Evolutionary conservation across 1,140 invertebrate genomes (phyloP).

Genomic region (Halyomorpha halys): DNA sequence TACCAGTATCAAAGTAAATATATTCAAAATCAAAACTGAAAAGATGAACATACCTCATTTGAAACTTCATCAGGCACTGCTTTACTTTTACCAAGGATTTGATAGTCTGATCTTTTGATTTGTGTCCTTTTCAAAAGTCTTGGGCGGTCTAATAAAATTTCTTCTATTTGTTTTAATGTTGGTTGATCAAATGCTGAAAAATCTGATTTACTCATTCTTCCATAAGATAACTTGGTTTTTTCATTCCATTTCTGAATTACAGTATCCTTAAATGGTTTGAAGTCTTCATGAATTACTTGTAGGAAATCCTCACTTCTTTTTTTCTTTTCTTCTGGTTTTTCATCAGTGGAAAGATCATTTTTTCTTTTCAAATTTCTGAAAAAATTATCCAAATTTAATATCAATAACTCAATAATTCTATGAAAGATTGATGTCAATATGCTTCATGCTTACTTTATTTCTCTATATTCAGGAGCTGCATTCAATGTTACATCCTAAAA

Average conservation of each 20-base stretch:
- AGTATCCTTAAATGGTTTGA: conserved; percentile 59
- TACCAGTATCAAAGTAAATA: too few species aligned
- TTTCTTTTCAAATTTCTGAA: conserved; percentile 28
- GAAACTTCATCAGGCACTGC: conserved; percentile 26
- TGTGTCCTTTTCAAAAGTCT: conserved; percentile 72
- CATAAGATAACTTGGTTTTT: conserved; percentile 61
- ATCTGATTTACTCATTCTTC: conserved; percentile 46
- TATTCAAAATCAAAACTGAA: not conserved
- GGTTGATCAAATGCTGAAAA: conserved; percentile 59
- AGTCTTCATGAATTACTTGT: conserved; percentile 52
- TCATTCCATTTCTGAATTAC: conserved; percentile 88
- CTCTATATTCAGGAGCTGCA: conserved; percentile 54
- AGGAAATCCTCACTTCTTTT: conserved; percentile 52
- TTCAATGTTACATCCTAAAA: conserved; percentile 47
- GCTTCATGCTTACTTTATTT: conserved; percentile 30
- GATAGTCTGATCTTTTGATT: conserved; percentile 61
- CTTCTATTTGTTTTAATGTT: conserved; percentile 76
- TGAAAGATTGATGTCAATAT: not conserved
- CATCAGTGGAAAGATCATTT: conserved; percentile 34
- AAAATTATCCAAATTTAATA: conserved; percentile 26
- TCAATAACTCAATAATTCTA: conserved; percentile 28
- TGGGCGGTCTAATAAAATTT: conserved; percentile 64
- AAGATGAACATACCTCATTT: not conserved
- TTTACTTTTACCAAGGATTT: conserved; percentile 52
- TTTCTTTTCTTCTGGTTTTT: conserved; percentile 41